Percentiles rank a stretch among this genome's conserved stretches.
phyloP scores from a whole-genome alignment of 2,888 invertebrate species.

The Lottia gigantea region DNA sequence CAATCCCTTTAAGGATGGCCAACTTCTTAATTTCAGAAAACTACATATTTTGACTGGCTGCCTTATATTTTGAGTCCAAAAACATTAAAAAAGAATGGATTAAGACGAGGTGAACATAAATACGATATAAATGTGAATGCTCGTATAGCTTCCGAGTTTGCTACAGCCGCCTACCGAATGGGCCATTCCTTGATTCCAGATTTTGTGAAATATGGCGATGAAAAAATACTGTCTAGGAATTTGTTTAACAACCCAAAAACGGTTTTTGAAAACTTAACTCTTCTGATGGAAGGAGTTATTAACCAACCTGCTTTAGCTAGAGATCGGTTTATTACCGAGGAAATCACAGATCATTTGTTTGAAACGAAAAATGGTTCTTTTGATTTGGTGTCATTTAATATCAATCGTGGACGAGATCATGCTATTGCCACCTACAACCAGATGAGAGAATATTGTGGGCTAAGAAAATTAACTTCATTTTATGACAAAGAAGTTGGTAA shows the following conservation, averaged over 20 bases:
- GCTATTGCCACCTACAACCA: background rate
- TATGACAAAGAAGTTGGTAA: no score
- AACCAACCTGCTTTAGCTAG: background rate
- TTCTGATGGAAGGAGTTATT: background rate
- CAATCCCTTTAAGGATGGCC: background rate
- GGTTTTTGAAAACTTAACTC: background rate
- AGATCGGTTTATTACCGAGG: background rate
- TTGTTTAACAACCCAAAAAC: background rate
- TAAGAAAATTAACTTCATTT: no score
- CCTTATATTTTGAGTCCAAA: background rate
- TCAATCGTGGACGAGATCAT: slow-evolving; percentile 4
- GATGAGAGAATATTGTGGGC: background rate
- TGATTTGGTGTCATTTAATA: slow-evolving; percentile 4
- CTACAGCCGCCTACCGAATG: background rate
- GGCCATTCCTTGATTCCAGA: background rate
- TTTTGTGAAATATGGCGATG: background rate
- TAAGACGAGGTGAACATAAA: slow-evolving; percentile 2
- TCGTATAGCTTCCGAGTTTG: background rate
- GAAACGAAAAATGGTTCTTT: background rate
- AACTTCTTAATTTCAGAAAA: background rate
- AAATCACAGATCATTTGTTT: slow-evolving; percentile 3
- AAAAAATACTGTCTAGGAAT: background rate
- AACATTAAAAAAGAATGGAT: background rate
- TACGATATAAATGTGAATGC: background rate
- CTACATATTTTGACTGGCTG: background rate